Base-by-base conservation (phyloP, 2,888 invertebrate species). In the Gymnocheta viridis region DNA sequence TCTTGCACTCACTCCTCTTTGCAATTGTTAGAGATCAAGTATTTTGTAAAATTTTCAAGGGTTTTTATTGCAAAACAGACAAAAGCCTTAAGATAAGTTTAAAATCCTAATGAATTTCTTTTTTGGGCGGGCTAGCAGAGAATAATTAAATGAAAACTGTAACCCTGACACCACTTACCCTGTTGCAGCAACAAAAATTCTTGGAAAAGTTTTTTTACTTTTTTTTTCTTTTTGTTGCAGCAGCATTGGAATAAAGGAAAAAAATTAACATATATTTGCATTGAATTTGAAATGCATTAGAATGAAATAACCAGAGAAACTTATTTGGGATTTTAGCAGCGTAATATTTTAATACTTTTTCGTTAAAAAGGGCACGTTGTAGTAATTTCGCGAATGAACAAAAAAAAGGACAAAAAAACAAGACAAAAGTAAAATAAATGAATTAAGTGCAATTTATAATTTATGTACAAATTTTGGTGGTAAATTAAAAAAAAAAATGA, bases 91-190 rank as follows among this genome's bases (percentile, higher is more conserved):
- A 67, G 47, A 60, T 41, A 60, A 49, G 19, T 74, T 67, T 54
- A 62, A 74, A 62, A 76, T 69, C 56, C 81, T 51, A 62, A 69
- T 69, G 69, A 69, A 69, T 69, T 62, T 56, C 32, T 22, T 29
- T 44, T 32, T 4, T n/a, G n/a, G 35, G 10, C 10, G 5, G 32
- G 5, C 60, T 67, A 27, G 44, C 27, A 19, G 14, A 69, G 69
- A 54, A 87, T 86, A 88, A 88, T 86, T 85, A 86, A 86, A 82
- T 49, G 56, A 78, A 82, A 82, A 82, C 82, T 86, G 58, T 27
- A 64, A 51, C 22, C 41, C 14, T 22, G 5, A 7, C 47, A 73
- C 51, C 70, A 54, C 29, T 27, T 24, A 1, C 10, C 6, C n/a
- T 29, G 1, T 14, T 6, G 38, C n/a, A 9, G 27, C 5, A 29